Evolutionary conservation across 2,797 vertebrate genomes (phyloP), one percentile per base, ranked within the genome.

Genomic region (Australoheros facetus): DNA sequence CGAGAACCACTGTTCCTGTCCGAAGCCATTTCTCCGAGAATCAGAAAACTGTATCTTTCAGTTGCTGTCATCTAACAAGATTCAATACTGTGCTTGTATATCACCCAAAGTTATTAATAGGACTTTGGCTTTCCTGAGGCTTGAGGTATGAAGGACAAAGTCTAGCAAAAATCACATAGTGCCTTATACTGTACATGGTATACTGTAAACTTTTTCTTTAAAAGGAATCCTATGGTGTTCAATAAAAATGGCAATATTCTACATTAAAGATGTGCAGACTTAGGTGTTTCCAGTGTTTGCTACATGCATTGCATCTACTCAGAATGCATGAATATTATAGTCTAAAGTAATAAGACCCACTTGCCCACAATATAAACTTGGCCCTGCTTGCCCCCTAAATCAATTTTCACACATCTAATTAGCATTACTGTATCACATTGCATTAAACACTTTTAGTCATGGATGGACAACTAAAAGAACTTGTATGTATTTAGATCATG

Each of bases 1-100:
- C 78, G 87, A 92, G 92, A 92, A 92, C 81, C 88, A 90, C 89
- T 91, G 92, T 93, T 93, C 92, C 86, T 90, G 92, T 93, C 92
- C 88, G 84, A 93, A 92, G 89, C 89, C 78, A 91, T 93, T 93
- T 92, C 89, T 92, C 82, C 85, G 88, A 89, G 89, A 94, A 92
- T 93, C 92, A 92, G 81, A 90, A 92, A 89, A 91, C 82, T 91
- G 89, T 89, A 92, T 94, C 92, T 86, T 82, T 80, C 82, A 48
- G 83, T 78, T 28, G 26, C 81, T 74, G 87, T 84, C 91, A 86
- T 83, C 89, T 82, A 91, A 90, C 85, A 89, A 88, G 88, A 91
- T 91, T 72, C 90, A 88, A 34, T 59, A 57, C 71, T 21, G 77
- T 2, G 79, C 77, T 28, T 37, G 80, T 80, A 84, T 84, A 83